Evolutionary conservation across 2,113 vertebrate species (phyloP).

Genomic region (Ivindomyrus marchei): DNA sequence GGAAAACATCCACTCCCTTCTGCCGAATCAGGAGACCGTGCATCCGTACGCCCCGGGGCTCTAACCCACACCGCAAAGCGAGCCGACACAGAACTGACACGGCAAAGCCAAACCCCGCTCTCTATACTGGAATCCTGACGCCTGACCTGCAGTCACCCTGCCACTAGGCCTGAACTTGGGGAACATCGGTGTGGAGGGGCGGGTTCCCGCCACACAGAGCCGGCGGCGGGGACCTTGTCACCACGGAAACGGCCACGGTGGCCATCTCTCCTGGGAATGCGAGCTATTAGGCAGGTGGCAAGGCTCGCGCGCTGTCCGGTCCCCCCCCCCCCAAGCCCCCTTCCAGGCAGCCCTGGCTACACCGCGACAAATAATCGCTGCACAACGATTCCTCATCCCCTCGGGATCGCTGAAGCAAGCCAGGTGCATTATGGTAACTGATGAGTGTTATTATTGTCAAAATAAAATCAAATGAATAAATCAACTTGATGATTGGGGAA

Average conservation of each 20-base stretch:
- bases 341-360: constrained; percentile 23
- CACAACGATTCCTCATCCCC: not conserved
- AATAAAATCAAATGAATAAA: constrained; percentile 53
- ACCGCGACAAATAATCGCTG: constrained; percentile 33
- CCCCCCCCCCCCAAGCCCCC: not conserved
- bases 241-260: constrained; percentile 34
- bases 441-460: constrained; percentile 51
- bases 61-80: not conserved
- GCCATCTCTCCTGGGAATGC: not conserved
- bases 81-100: not conserved
- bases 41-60: not conserved
- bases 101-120: not conserved
- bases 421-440: constrained; percentile 56
- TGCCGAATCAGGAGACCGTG: not conserved
- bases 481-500: constrained; percentile 49
- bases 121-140: not conserved
- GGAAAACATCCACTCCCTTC: not conserved
- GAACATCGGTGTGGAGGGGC: constrained; percentile 53
- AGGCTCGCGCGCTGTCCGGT: constrained; percentile 19
- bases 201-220: constrained; percentile 36
- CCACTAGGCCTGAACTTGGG: not conserved
- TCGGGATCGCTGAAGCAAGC: constrained; percentile 41
- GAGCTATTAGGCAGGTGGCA: constrained; percentile 18
- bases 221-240: constrained; percentile 36
- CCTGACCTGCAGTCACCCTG: not conserved